phyloP scores from a whole-genome alignment of 2,797 vertebrate species.

The Pelochelys cantorii region DNA sequence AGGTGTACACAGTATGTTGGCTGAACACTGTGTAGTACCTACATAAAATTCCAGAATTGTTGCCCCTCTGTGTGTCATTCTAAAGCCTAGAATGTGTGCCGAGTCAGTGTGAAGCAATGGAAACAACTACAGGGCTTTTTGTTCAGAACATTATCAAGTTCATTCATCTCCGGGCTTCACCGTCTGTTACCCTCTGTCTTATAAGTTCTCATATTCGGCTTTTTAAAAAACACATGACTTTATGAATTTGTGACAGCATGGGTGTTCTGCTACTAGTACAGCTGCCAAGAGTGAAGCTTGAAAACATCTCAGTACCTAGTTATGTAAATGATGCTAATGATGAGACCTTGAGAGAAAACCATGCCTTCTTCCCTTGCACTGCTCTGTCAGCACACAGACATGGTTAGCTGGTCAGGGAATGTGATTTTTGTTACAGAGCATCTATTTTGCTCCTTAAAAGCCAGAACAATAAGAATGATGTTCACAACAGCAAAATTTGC shows the following conservation, averaged over 20 bases:
- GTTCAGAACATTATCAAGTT: neutral
- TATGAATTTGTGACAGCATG: neutral
- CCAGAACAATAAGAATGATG: neutral
- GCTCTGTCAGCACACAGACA: rapidly evolving
- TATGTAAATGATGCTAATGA: neutral
- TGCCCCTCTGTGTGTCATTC: neutral
- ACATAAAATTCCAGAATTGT: neutral
- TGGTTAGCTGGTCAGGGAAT: neutral
- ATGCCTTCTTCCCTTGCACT: neutral
- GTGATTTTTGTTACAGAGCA: neutral
- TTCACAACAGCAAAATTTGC: neutral
- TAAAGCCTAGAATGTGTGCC: neutral
- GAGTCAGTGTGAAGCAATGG: neutral
- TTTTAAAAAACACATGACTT: neutral
- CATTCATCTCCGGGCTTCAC: neutral
- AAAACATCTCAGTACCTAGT: neutral
- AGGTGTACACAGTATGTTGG: neutral
- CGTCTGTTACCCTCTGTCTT: neutral
- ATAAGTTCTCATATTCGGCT: neutral
- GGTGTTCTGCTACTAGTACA: neutral
- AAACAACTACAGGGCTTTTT: neutral
- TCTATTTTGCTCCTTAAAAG: neutral
- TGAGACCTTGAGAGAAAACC: neutral
- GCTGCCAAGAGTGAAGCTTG: neutral
- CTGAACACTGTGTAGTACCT: neutral